Evolutionary conservation across 2,888 invertebrate genomes (phyloP).

Genomic region (Cistogaster globosa): DNA sequence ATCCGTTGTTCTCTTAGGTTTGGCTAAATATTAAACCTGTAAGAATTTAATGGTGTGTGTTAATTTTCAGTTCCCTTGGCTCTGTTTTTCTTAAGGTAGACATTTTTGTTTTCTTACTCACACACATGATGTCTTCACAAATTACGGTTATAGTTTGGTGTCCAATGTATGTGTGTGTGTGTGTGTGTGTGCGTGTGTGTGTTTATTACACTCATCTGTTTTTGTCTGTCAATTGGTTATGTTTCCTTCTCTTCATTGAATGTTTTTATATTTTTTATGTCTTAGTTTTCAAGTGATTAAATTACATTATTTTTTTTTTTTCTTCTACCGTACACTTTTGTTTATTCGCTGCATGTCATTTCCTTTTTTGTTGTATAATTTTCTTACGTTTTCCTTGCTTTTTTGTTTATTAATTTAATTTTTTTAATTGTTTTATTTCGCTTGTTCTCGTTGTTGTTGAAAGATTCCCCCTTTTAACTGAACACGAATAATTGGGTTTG

Average conservation of each 20-base stretch:
- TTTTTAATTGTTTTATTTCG: conserved; percentile 11
- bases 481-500: neutral
- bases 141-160: neutral
- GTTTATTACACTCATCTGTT: conserved; percentile 35
- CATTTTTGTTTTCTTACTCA: conserved; percentile 32
- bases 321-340: conserved; percentile 16
- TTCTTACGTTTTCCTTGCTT: conserved; percentile 8
- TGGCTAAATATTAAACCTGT: conserved; percentile 33
- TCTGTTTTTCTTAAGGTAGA: conserved; percentile 35
- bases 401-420: conserved; percentile 33
- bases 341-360: conserved; percentile 26
- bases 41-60: conserved; percentile 31
- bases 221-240: conserved; percentile 39
- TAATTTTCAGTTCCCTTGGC: conserved; percentile 36
- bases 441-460: conserved; percentile 1
- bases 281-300: conserved; percentile 64
- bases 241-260: neutral
- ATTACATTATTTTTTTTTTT: conserved; percentile 61
- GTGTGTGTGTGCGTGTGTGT: neutral
- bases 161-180: neutral
- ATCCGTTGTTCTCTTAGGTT: neutral
- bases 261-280: conserved; percentile 10
- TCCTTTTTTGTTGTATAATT: conserved; percentile 33
- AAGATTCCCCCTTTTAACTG: conserved; percentile 20
- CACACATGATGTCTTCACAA: neutral